Evolutionary conservation across 2,888 invertebrate genomes (phyloP), one percentile per base, ranked within the genome.

Genomic region (Ceraclea dissimilis): DNA sequence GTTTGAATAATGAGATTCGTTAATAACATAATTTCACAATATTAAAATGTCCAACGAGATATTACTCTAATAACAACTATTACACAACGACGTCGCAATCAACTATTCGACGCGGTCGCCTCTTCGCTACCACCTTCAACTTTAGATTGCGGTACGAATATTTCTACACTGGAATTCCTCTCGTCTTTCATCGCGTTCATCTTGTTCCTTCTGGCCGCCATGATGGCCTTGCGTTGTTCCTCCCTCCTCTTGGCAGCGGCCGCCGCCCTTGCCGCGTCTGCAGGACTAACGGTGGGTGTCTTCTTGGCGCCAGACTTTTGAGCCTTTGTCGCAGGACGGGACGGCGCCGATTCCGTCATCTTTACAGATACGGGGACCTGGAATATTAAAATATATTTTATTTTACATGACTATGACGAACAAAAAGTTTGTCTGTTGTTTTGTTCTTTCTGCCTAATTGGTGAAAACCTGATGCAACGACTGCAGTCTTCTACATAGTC

Each of bases 161-260:
- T 59, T 34, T 59, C 57, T 10, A 59, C 57, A 11, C 17, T 19
- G 10, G 46, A 18, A 22, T 52, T 46, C 18, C 47, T 26, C 43
- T 19, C 21, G 10, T 39, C 34, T 13, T 21, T 22, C 22, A 34
- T 49, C 20, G 44, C 52, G 21, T 34, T 49, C 18, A 44, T 39
- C 21, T 33, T 34, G 48, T 53, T 53, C 2, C 53, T 39, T n/a
- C 59, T 52, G 16, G 60, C 60, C 44, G 50, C 49, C 33, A 56
- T 46, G 18, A 58, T 11, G 1, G 54, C 54, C 43, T 58, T 58
- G 31, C 60, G 51, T 31, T 59, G 57, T 22, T 60, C 60, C 20
- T 60, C 60, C 21, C 60, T 50, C 54, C 58, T 58, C 46, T 60
- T 60, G 47, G 60, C 54, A 2, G 60, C 48, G 1, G 60, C 50